phyloP scores from a whole-genome alignment of 1,140 invertebrate genomes.

The Trachymyrmex cornetzi region DNA sequence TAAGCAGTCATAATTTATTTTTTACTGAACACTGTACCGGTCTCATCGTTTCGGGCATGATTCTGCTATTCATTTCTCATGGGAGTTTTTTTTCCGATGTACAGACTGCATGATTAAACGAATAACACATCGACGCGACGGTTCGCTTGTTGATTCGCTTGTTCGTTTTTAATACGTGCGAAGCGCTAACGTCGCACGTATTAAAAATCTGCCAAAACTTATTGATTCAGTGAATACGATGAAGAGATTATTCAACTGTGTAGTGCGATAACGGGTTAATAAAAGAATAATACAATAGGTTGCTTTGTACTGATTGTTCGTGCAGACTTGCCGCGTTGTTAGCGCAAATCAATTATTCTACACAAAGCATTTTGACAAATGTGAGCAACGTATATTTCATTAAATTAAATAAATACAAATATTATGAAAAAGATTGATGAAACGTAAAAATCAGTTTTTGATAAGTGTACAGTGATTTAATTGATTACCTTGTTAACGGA shows the following conservation, averaged over 20 bases:
- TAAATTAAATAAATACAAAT: background rate
- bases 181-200: conserved; percentile 16
- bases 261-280: conserved; percentile 40
- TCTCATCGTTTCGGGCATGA: background rate
- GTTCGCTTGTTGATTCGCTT: background rate
- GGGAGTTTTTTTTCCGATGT: conserved; percentile 24
- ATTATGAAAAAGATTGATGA: background rate
- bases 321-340: background rate
- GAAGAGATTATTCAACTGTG: conserved; percentile 45
- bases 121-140: conserved; percentile 15
- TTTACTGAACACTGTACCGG: background rate
- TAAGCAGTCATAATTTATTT: conserved; percentile 26
- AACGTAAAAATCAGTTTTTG: background rate
- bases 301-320: conserved; percentile 7
- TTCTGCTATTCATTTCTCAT: conserved; percentile 44
- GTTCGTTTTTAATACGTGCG: conserved; percentile 3
- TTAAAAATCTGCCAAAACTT: conserved; percentile 53
- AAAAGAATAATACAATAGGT: conserved; percentile 45
- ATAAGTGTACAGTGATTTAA: background rate
- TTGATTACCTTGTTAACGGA: background rate
- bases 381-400: background rate
- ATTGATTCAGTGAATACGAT: conserved; percentile 40
- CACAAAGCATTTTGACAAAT: background rate
- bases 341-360: background rate
- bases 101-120: conserved; percentile 50